These are phyloP conservation scores for Synanthedon formicaeformis DNA, from an alignment of 2,888 invertebrate genomes.

Conservation along the genomic window DNA sequence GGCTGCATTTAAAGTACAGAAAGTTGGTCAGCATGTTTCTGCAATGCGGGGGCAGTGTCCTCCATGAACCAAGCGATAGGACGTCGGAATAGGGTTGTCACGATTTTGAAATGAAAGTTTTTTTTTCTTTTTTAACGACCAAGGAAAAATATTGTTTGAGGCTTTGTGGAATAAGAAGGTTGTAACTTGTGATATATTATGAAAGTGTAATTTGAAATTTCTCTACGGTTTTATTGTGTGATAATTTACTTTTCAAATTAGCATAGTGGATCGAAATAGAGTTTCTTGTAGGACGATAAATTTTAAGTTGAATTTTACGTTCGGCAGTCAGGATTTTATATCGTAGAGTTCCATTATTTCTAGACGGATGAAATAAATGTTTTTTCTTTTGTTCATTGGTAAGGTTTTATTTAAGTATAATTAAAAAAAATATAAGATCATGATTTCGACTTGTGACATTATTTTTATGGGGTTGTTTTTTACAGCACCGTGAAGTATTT, in stretches of 20 bases:
- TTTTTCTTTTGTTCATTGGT: too few species aligned
- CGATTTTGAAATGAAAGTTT: slow-evolving; percentile 34
- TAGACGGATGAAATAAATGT: too few species aligned
- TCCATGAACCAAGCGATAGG: slow-evolving; percentile 51
- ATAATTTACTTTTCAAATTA: not conserved
- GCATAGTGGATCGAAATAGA: not conserved
- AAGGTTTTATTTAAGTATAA: too few species aligned
- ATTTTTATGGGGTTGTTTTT: too few species aligned
- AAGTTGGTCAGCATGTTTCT: slow-evolving; percentile 21
- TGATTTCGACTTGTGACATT: too few species aligned
- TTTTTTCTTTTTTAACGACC: slow-evolving; percentile 22
- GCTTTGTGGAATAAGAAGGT: slow-evolving; percentile 4
- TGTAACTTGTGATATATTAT: not conserved
- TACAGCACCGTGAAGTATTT: too few species aligned
- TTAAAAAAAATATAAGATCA: too few species aligned
- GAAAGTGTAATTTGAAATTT: not conserved
- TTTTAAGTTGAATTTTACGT: too few species aligned
- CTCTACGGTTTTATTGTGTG: not conserved
- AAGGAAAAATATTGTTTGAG: slow-evolving; percentile 11
- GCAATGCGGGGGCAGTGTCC: slow-evolving; percentile 51
- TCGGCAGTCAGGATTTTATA: too few species aligned
- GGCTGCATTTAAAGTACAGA: slow-evolving; percentile 8
- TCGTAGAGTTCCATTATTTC: too few species aligned
- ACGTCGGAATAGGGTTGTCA: slow-evolving; percentile 51
- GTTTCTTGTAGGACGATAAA: too few species aligned